These are phyloP conservation scores for Pluvianellus socialis DNA, from an alignment of 2,113 vertebrate species.

Conservation along the genomic window DNA sequence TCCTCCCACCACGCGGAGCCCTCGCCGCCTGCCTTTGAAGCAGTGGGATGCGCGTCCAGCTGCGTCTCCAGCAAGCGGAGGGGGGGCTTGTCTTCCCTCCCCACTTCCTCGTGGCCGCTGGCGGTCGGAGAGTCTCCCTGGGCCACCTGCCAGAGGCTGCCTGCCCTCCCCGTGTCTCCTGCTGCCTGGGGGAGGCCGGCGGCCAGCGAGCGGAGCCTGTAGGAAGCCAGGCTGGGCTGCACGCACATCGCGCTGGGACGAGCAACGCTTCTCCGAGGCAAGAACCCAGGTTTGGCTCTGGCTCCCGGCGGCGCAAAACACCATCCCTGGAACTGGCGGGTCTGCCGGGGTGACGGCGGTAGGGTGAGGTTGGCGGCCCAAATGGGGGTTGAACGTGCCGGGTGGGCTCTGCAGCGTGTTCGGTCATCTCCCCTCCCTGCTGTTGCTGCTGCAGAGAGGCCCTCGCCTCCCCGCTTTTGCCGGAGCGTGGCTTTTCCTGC, in stretches of 20 bases:
- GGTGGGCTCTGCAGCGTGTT: not conserved
- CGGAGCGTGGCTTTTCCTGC: not conserved
- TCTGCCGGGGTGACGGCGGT: not conserved
- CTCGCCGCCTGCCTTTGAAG: not conserved
- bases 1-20: not conserved
- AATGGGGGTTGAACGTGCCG: fast-evolving
- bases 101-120: not conserved
- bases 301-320: fast-evolving
- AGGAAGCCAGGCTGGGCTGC: not conserved
- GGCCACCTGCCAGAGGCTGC: not conserved
- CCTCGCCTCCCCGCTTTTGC: fast-evolving
- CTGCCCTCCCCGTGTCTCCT: not conserved
- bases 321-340: fast-evolving
- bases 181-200: not conserved
- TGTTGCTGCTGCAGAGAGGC: fast-evolving
- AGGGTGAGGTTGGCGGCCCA: not conserved
- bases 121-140: not conserved
- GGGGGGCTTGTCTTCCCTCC: not conserved
- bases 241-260: fast-evolving
- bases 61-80: not conserved
- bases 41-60: not conserved
- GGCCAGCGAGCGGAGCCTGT: not conserved
- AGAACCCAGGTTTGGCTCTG: not conserved
- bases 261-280: not conserved
- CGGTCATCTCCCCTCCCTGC: not conserved